Percentiles rank a stretch among this genome's conserved stretches.
These are phyloP conservation scores for Metopolophium dirhodum DNA, from an alignment of 1,140 invertebrate genomes.

Conservation along the genomic window DNA sequence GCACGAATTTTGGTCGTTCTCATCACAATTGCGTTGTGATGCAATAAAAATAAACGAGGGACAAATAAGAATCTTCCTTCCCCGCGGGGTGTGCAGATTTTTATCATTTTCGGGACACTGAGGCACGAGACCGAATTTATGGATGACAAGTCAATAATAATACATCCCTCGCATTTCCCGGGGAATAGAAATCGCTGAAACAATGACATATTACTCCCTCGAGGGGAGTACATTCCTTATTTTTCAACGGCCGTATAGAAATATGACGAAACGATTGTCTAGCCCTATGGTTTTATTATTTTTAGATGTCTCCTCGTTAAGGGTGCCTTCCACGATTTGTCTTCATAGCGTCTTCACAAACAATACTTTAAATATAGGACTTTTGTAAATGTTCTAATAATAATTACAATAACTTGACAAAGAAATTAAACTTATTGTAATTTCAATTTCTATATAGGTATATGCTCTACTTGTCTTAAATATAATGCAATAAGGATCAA, in stretches of 20 bases:
- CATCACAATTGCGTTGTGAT: not conserved
- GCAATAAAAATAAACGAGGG: constrained; percentile 43
- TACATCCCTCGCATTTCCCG: constrained; percentile 11
- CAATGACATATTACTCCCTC: constrained; percentile 48
- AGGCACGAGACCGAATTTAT: constrained; percentile 53
- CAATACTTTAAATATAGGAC: not conserved
- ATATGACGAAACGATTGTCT: constrained; percentile 28
- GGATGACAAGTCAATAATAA: constrained; percentile 57
- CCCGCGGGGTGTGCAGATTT: constrained; percentile 45
- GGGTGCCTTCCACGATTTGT: constrained; percentile 1
- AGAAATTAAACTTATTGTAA: not conserved
- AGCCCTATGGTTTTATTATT: constrained; percentile 46
- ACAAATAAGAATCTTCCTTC: constrained; percentile 44
- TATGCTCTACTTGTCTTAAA: no score
- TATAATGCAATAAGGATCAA: no score
- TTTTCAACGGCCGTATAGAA: constrained; percentile 19
- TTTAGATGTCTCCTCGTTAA: constrained; percentile 44
- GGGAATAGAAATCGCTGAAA: constrained; percentile 39
- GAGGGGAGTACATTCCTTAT: constrained; percentile 38
- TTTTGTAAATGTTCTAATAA: not conserved
- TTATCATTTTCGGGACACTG: constrained; percentile 47
- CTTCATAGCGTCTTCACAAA: not conserved
- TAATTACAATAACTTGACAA: not conserved
- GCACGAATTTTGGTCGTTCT: not conserved
- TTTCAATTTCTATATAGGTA: not conserved